Evolutionary conservation across 2,888 invertebrate genomes (phyloP).

Genomic region (Syritta pipiens): DNA sequence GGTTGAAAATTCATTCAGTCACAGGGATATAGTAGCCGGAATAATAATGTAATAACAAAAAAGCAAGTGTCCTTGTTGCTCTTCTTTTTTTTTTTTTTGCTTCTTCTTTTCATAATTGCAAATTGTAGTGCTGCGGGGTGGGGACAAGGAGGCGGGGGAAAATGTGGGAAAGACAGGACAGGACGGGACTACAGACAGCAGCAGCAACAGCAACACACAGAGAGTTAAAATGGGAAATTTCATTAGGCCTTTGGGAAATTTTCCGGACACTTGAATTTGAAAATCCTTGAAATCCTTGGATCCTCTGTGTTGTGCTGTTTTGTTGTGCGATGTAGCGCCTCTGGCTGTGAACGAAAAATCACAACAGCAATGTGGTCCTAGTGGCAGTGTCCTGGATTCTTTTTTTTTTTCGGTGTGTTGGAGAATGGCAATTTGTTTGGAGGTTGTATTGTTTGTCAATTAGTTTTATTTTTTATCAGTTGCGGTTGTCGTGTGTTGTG

Average conservation of each 20-base stretch:
- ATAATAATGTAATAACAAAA: constrained; percentile 38
- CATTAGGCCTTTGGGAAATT: constrained; percentile 78
- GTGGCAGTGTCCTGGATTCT: constrained; percentile 6
- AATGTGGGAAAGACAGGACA: neutral
- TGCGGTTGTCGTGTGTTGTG: neutral
- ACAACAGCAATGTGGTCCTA: neutral
- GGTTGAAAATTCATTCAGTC: constrained; percentile 53
- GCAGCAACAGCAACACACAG: neutral
- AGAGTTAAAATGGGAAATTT: constrained; percentile 70
- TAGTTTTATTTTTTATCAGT: constrained; percentile 46
- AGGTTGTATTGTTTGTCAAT: constrained; percentile 44
- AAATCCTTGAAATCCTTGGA: constrained; percentile 46
- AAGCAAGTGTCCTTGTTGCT: constrained; percentile 8
- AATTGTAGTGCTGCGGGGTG: constrained; percentile 18
- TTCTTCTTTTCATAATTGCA: constrained; percentile 47
- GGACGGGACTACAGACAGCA: neutral
- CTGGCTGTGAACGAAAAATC: constrained; percentile 28
- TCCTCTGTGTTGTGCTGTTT: constrained; percentile 26
- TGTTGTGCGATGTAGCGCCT: constrained; percentile 17
- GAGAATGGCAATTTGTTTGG: constrained; percentile 34
- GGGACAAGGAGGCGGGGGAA: neutral
- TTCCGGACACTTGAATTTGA: constrained; percentile 76
- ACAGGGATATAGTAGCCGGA: constrained; percentile 7
- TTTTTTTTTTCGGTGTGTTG: no score
- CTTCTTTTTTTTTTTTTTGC: constrained; percentile 2